Base-by-base conservation (phyloP, 2,797 vertebrate genomes). In the Alfaro cultratus region DNA sequence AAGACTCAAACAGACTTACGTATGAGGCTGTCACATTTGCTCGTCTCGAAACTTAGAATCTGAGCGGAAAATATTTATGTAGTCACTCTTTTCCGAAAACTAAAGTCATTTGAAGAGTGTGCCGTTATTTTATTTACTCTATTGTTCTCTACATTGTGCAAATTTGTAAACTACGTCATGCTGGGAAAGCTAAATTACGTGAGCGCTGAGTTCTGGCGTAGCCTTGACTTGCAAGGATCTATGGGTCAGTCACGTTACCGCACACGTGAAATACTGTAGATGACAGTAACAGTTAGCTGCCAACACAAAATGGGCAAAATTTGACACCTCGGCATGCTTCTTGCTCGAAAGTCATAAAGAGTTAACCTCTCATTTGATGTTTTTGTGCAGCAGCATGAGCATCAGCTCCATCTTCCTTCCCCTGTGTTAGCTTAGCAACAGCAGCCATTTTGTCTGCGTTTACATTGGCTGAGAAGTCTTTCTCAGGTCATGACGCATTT, bases 371-470 rank as follows among this genome's bases (percentile, higher is more conserved):
- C 83, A 79, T 23, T 41, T 49, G 51, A 70, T 79, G 83, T 67
- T 77, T 80, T 82, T 75, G 72, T 72, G 77, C 53, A 74, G 39
- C 82, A 86, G 80, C 86, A 79, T 67, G 76, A 91, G 81, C 80
- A 85, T 82, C 79, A 85, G 83, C 92, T 93, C 89, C 89, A 93
- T 92, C 92, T 92, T 94, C 75, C 88, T 85, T 88, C 88, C 81
- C 57, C 82, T 75, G 75, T 77, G 86, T 85, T 89, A 91, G 93
- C 92, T 93, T 94, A 92, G 93, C 93, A 93, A 90, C 90, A 94
- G 94, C 92, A 87, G 95, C 95, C 95, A 96, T 96, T 96, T 96
- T 96, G 94, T 95, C 90, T 92, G 83, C 79, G 83, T 91, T 93
- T 89, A 74, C 78, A 78, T 89, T 88, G 83, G 86, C 86, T 73